Evolutionary conservation across 2,113 vertebrate genomes (phyloP).

Genomic region (Laterallus jamaicensis): DNA sequence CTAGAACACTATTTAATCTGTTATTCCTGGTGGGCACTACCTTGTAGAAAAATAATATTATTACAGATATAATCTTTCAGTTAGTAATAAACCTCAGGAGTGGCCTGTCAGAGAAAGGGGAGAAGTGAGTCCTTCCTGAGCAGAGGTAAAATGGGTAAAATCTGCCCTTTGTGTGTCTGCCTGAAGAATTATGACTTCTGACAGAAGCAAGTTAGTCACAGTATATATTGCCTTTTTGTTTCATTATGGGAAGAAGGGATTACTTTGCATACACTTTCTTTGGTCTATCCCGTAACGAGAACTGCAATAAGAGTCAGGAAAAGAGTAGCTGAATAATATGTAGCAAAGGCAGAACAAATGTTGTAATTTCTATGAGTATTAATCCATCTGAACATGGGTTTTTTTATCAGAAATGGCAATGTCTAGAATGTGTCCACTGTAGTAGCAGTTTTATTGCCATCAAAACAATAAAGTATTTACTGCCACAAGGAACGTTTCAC

Average conservation of each 20-base stretch:
- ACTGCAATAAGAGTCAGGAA: background rate
- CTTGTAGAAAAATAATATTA: constrained; percentile 36
- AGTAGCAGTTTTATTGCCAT: background rate
- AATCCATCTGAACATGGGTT: background rate
- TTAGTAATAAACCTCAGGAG: constrained; percentile 17
- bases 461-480: background rate
- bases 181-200: background rate
- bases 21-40: constrained; percentile 35
- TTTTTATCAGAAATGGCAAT: background rate
- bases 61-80: constrained; percentile 25
- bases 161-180: background rate
- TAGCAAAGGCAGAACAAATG: background rate
- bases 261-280: background rate
- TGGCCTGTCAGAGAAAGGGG: background rate
- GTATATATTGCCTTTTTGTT: background rate
- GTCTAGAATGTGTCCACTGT: background rate
- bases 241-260: background rate
- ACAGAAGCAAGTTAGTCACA: background rate
- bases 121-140: background rate
- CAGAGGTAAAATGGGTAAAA: background rate
- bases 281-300: background rate
- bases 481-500: background rate
- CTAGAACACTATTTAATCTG: constrained; percentile 13
- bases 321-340: background rate
- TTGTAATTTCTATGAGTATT: background rate